phyloP scores from a whole-genome alignment of 1,140 invertebrate species.

The Teleopsis dalmanni region DNA sequence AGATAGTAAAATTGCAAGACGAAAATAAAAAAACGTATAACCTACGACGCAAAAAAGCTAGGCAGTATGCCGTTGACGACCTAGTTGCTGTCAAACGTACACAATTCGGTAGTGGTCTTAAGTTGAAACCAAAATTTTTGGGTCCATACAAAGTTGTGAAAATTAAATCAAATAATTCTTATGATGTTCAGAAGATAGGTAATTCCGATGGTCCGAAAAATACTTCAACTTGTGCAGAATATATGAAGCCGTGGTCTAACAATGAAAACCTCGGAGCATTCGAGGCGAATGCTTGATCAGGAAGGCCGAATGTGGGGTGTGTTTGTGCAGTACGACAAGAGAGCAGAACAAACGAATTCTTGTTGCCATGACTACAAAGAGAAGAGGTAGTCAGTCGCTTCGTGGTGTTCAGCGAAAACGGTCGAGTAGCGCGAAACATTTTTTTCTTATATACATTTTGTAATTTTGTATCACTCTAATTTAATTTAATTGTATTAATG shows the following conservation, averaged over 20 bases:
- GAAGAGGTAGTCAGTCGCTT: too few relatives aligned
- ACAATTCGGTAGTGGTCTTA: conserved; percentile 21
- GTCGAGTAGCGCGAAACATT: too few relatives aligned
- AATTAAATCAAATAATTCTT: conserved; percentile 22
- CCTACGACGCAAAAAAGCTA: conserved; percentile 18
- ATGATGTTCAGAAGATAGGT: conserved; percentile 11
- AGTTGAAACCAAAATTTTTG: conserved; percentile 32
- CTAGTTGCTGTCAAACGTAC: conserved; percentile 41
- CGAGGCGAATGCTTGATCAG: too few relatives aligned
- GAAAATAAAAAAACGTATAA: conserved; percentile 26
- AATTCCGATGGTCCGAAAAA: not conserved
- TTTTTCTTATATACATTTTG: too few relatives aligned
- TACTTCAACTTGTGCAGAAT: not conserved
- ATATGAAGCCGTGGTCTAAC: not conserved
- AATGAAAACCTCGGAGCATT: not conserved
- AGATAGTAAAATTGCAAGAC: conserved; percentile 33
- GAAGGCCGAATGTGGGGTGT: conserved; percentile 1
- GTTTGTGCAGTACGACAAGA: not conserved
- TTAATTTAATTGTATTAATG: too few relatives aligned
- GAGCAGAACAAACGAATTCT: too few relatives aligned
- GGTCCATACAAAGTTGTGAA: conserved; percentile 35
- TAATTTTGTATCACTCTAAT: too few relatives aligned
- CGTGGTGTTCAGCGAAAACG: too few relatives aligned
- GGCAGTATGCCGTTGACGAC: conserved; percentile 22
- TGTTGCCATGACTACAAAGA: too few relatives aligned